Evolutionary conservation across 2,113 vertebrate genomes (phyloP).

Genomic region (Chlorodrepanis virens): DNA sequence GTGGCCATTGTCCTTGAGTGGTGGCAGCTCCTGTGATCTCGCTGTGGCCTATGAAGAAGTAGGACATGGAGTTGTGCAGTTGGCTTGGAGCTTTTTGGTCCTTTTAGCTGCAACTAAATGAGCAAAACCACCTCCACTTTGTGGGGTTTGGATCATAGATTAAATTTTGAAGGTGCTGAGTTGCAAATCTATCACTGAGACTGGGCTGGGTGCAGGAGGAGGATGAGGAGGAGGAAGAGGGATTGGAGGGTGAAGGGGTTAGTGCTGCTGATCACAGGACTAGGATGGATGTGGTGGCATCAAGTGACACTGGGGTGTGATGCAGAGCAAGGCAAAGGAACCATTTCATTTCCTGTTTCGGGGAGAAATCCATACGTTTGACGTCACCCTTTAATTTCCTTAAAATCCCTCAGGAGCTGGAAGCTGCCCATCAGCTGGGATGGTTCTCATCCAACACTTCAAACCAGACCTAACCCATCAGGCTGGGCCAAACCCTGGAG

Average conservation of each 20-base stretch:
- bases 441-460: neutral
- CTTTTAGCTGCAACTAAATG: neutral
- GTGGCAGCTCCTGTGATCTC: neutral
- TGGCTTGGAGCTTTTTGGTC: neutral
- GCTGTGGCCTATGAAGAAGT: neutral
- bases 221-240: neutral
- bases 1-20: neutral
- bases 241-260: neutral
- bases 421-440: neutral
- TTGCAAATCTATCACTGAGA: neutral
- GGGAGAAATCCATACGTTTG: neutral
- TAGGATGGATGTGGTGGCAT: neutral
- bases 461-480: neutral
- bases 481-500: neutral
- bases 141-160: neutral
- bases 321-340: neutral
- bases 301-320: neutral
- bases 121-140: neutral
- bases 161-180: neutral
- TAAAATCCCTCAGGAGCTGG: neutral
- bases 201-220: neutral
- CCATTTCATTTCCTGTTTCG: neutral
- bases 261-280: neutral
- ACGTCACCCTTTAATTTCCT: neutral
- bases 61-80: neutral